These are phyloP conservation scores for Leptoclinus maculatus DNA, from an alignment of 2,797 vertebrate genomes.

Conservation along the genomic window DNA sequence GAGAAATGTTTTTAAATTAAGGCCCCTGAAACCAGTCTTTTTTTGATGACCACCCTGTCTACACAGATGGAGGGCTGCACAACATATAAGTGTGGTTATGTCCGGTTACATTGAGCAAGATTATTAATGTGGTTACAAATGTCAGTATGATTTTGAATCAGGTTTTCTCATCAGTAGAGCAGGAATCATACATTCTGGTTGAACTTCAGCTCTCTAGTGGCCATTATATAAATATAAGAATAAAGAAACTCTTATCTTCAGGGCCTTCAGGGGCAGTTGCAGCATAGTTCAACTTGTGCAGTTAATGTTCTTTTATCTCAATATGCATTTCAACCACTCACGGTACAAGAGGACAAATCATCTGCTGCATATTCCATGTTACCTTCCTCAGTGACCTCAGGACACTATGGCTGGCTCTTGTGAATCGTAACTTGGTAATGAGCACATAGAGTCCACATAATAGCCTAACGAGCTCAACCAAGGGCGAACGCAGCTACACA, in stretches of 20 bases:
- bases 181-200: background rate
- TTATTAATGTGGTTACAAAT: background rate
- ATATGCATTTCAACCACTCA: slow-evolving; percentile 2
- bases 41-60: background rate
- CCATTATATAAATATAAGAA: background rate
- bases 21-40: background rate
- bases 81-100: background rate
- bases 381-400: slow-evolving; percentile 11
- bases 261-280: background rate
- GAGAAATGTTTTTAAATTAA: background rate
- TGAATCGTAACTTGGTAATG: slow-evolving; percentile 42
- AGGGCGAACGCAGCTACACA: slow-evolving; percentile 31
- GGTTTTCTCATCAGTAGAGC: background rate
- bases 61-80: background rate
- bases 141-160: background rate
- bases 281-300: slow-evolving; percentile 4
- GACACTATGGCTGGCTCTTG: slow-evolving; percentile 31
- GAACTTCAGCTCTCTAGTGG: background rate
- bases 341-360: slow-evolving; percentile 15
- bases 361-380: slow-evolving; percentile 7
- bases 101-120: background rate
- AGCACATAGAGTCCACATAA: slow-evolving; percentile 53
- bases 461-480: slow-evolving; percentile 56
- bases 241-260: background rate
- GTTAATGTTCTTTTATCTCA: slow-evolving; percentile 21